phyloP scores from a whole-genome alignment of 1,140 invertebrate genomes.

The Halesus radiatus region DNA sequence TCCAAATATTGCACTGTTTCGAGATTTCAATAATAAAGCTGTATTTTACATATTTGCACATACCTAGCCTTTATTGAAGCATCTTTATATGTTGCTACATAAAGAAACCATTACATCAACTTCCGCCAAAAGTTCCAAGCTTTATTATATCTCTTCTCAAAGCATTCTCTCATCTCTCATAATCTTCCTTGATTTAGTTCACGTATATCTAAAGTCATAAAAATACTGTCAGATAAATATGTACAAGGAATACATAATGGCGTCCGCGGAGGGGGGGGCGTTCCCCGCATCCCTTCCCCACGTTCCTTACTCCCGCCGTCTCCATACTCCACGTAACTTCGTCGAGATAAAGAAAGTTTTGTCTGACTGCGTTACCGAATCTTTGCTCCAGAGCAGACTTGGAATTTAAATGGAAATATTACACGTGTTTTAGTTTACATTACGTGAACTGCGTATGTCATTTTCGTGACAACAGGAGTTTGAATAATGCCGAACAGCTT shows the following conservation, averaged over 20 bases:
- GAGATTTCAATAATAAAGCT: too few species aligned
- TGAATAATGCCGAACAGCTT: too few species aligned
- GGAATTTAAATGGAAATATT: slow-evolving; percentile 37
- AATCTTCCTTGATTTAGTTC: slow-evolving; percentile 18
- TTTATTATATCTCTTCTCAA: neutral
- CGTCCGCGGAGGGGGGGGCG: slow-evolving; percentile 12
- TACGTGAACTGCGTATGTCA: neutral
- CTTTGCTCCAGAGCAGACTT: slow-evolving; percentile 21
- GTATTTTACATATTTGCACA: too few species aligned
- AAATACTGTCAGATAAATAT: slow-evolving; percentile 27
- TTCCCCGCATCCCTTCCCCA: neutral
- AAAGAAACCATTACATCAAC: too few species aligned
- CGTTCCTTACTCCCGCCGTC: neutral
- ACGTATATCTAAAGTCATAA: slow-evolving; percentile 20
- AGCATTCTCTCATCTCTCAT: slow-evolving; percentile 9
- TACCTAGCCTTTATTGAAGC: too few species aligned
- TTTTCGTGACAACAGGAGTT: neutral
- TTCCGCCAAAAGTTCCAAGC: too few species aligned
- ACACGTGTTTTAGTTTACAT: slow-evolving; percentile 7
- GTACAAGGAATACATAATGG: slow-evolving; percentile 4
- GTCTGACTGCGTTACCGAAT: slow-evolving; percentile 44
- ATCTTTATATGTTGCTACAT: too few species aligned
- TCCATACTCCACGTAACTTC: slow-evolving; percentile 47
- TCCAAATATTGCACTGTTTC: too few species aligned
- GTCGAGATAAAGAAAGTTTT: slow-evolving; percentile 50